Conservation (phyloP, 2,888 invertebrate genomes). For the Rhaphigaster nebulosa region DNA sequence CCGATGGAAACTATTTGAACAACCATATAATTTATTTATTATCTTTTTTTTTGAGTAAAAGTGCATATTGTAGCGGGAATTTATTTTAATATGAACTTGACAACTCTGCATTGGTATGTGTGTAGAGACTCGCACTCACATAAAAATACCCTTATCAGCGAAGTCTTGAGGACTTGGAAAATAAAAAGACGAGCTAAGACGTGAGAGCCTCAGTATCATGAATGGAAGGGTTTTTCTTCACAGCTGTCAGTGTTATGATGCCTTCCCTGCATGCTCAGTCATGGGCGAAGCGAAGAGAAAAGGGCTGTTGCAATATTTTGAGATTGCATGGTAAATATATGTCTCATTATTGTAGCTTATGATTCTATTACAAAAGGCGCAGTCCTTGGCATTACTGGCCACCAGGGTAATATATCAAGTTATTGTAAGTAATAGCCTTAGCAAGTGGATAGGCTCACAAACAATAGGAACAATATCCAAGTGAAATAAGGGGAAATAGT, state of each 20-base stretch:
- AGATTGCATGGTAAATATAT: slow-evolving; percentile 26
- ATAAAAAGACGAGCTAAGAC: neutral
- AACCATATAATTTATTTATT: no score
- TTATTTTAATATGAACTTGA: neutral
- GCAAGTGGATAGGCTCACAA: neutral
- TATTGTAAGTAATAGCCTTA: neutral
- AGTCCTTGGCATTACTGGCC: neutral
- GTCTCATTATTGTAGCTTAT: slow-evolving; percentile 25
- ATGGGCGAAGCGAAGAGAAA: neutral
- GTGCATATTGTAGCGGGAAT: no score
- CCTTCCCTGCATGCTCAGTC: slow-evolving; percentile 31
- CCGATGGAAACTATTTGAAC: no score
- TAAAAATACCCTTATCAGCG: neutral
- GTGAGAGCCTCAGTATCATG: neutral
- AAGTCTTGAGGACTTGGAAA: neutral
- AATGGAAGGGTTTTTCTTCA: slow-evolving; percentile 32
- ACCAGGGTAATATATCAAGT: neutral
- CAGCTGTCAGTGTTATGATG: slow-evolving; percentile 8
- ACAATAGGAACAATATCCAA: neutral
- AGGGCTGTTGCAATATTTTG: slow-evolving; percentile 14
- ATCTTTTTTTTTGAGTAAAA: no score
- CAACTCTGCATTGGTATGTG: neutral
- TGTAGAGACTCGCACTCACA: neutral
- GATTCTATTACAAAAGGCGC: neutral
- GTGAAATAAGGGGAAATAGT: neutral